Percentiles rank a stretch among this genome's conserved stretches.
Conservation (phyloP, 2,797 vertebrate species). For the Buphagus erythrorhynchus region DNA sequence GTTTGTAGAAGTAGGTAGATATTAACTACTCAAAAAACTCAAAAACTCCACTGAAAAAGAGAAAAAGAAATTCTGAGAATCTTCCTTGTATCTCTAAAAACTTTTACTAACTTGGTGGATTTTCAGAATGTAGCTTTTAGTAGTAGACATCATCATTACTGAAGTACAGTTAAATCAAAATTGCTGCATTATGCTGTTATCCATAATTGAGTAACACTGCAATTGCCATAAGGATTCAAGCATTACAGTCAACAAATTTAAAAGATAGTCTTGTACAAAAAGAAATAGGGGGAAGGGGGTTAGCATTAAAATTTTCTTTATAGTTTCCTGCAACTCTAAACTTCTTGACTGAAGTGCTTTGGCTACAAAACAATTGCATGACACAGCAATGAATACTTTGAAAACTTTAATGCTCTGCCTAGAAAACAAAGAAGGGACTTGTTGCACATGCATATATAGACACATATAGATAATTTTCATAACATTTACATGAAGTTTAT, state of each 20-base stretch:
- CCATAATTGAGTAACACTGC: neutral
- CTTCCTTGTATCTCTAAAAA: neutral
- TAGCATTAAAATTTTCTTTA: neutral
- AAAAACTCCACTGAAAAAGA: neutral
- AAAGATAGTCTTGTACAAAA: neutral
- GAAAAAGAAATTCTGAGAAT: neutral
- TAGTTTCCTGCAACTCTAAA: neutral
- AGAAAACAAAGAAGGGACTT: neutral
- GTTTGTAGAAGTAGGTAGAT: neutral
- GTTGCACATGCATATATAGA: neutral
- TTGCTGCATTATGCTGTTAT: neutral
- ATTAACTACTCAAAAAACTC: neutral
- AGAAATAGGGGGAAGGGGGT: rapidly evolving
- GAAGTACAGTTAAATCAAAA: neutral
- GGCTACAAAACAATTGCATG: neutral
- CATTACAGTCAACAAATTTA: neutral
- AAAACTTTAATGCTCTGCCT: neutral
- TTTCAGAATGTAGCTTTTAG: neutral
- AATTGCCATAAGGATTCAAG: neutral
- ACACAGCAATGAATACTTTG: neutral
- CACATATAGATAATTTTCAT: too few relatives aligned
- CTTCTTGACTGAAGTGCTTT: neutral
- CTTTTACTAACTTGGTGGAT: neutral
- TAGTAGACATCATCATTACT: neutral
- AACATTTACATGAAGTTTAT: neutral